A percentile compares a stretch with the other conserved stretches of the same genome.
phyloP scores from a whole-genome alignment of 1,140 invertebrate genomes.

The Bombus superbus region DNA sequence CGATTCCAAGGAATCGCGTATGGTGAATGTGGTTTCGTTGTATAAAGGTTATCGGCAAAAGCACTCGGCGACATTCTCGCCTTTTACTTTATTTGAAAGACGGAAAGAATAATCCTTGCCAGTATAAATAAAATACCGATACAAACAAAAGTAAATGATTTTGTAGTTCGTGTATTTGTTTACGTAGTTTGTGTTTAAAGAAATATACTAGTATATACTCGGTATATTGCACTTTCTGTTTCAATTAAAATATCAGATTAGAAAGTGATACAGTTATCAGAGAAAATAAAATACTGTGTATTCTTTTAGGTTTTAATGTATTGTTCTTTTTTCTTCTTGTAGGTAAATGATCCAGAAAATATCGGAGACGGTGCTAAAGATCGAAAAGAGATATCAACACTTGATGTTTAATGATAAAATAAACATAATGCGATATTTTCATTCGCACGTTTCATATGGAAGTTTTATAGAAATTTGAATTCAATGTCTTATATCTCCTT shows the following conservation, averaged over 20 bases:
- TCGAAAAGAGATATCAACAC: neutral
- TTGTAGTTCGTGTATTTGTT: neutral
- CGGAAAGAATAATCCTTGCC: neutral
- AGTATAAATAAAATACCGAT: neutral
- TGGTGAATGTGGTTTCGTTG: neutral
- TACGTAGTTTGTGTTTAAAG: neutral
- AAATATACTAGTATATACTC: too few relatives aligned
- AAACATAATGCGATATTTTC: neutral
- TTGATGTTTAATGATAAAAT: neutral
- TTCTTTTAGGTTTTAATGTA: neutral
- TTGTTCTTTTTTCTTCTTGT: neutral
- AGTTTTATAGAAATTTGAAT: neutral
- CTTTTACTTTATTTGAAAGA: neutral
- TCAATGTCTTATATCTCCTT: too few relatives aligned
- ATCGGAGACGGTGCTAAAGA: neutral
- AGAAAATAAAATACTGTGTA: neutral
- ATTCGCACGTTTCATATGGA: neutral
- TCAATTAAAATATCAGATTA: neutral
- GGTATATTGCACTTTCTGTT: neutral
- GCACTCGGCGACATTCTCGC: neutral
- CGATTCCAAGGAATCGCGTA: neutral
- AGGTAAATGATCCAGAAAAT: neutral
- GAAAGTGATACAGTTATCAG: neutral
- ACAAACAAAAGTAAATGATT: neutral
- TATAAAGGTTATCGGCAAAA: neutral